These are phyloP conservation scores for Triplophysa tibetana DNA, from an alignment of 2,113 vertebrate genomes.

Conservation along the genomic window DNA sequence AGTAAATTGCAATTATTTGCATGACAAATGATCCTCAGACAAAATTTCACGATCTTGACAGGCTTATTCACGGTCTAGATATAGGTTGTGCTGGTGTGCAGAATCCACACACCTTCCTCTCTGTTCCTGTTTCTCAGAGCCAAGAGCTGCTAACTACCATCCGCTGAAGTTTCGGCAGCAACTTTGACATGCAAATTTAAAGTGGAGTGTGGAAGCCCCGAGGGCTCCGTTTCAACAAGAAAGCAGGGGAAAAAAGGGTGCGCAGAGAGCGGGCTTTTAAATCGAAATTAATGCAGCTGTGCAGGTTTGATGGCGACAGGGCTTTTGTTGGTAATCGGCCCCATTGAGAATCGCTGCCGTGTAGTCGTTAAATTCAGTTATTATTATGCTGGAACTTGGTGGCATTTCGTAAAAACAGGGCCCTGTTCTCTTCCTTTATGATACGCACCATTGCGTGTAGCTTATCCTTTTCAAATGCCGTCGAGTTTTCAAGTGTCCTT, in stretches of 20 bases:
- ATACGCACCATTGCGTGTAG: constrained; percentile 14
- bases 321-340: constrained; percentile 48
- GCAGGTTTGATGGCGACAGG: constrained; percentile 31
- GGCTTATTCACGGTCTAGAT: background rate
- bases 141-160: constrained; percentile 19
- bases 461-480: constrained; percentile 8
- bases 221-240: constrained; percentile 44
- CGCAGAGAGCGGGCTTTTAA: constrained; percentile 38
- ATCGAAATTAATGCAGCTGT: constrained; percentile 28
- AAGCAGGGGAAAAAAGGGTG: constrained; percentile 10
- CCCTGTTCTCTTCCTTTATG: constrained; percentile 5
- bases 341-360: constrained; percentile 50
- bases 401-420: constrained; percentile 34
- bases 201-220: constrained; percentile 42
- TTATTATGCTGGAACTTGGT: constrained; percentile 45
- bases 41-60: no score
- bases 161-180: constrained; percentile 42
- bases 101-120: background rate
- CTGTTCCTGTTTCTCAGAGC: constrained; percentile 21
- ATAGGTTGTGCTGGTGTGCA: background rate
- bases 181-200: constrained; percentile 52
- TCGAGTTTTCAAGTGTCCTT: background rate
- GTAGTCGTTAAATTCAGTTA: constrained; percentile 48
- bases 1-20: no score
- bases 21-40: no score